Conservation (phyloP, 2,888 invertebrate species). For the Chouioia cunea region DNA sequence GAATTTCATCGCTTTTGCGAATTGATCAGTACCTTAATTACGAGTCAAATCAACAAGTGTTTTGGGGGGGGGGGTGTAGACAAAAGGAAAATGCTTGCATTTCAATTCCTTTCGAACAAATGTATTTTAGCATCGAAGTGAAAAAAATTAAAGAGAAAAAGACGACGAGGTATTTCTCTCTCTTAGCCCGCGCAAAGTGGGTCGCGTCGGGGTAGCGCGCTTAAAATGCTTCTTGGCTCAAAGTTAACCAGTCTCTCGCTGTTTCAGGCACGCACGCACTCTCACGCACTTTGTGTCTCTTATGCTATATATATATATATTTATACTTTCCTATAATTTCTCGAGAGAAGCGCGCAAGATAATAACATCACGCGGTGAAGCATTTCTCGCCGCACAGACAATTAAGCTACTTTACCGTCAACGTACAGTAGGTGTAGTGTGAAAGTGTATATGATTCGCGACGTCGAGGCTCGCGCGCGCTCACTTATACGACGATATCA, state of each 20-base stretch:
- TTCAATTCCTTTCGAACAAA: slow-evolving; percentile 48
- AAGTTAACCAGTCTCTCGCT: slow-evolving; percentile 31
- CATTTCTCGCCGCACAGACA: slow-evolving; percentile 43
- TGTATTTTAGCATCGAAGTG: slow-evolving; percentile 41
- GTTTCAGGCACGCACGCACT: no score
- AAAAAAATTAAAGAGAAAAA: slow-evolving; percentile 6
- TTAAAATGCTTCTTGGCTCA: slow-evolving; percentile 36
- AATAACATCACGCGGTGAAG: slow-evolving; percentile 44
- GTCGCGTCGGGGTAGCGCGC: slow-evolving; percentile 17
- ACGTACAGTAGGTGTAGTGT: slow-evolving; percentile 10
- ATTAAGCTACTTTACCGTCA: slow-evolving; percentile 46
- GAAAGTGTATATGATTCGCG: no score
- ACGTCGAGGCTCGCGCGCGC: slow-evolving; percentile 6
- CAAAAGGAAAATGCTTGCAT: slow-evolving; percentile 27
- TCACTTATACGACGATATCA: neutral
- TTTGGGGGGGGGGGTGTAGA: slow-evolving; percentile 4
- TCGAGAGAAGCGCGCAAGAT: slow-evolving; percentile 46
- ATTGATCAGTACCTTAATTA: slow-evolving; percentile 47
- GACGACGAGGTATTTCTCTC: neutral
- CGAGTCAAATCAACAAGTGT: slow-evolving; percentile 48
- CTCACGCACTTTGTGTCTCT: slow-evolving; percentile 29
- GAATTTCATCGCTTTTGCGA: slow-evolving; percentile 18
- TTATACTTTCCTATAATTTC: slow-evolving; percentile 35
- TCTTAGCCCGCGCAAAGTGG: slow-evolving; percentile 25
- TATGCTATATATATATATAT: slow-evolving; percentile 5